Conservation (phyloP, 2,113 vertebrate genomes). For the Malurus melanocephalus region DNA sequence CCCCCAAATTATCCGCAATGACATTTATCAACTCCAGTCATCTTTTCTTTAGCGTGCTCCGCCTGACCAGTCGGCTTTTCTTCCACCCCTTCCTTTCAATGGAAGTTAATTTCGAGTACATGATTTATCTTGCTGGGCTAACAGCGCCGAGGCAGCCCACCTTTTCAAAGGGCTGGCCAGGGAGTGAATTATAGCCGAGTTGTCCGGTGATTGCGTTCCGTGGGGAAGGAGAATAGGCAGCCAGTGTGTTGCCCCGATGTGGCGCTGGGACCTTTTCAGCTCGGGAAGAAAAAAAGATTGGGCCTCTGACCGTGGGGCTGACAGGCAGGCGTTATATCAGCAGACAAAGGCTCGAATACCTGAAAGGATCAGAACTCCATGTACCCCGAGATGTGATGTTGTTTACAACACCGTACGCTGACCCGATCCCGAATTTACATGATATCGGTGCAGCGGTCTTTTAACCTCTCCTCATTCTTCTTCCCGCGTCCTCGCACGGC, state of each 20-base stretch:
- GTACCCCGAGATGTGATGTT: slow-evolving; percentile 64
- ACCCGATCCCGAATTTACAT: slow-evolving; percentile 66
- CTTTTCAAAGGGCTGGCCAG: slow-evolving; percentile 84
- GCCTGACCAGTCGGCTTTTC: slow-evolving; percentile 76
- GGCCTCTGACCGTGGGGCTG: slow-evolving; percentile 81
- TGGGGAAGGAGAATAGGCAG: slow-evolving; percentile 85
- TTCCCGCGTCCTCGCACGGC: not conserved
- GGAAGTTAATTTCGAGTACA: slow-evolving; percentile 89
- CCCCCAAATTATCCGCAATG: slow-evolving; percentile 83
- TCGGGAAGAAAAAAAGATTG: slow-evolving; percentile 80
- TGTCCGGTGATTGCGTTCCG: slow-evolving; percentile 93
- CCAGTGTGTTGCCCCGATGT: slow-evolving; percentile 79
- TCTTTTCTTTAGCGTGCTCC: slow-evolving; percentile 73
- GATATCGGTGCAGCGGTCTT: slow-evolving; percentile 39
- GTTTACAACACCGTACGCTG: slow-evolving; percentile 67
- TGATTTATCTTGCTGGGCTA: slow-evolving; percentile 86
- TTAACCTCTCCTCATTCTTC: slow-evolving; percentile 40
- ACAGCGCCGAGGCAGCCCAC: slow-evolving; percentile 79
- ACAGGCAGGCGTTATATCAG: slow-evolving; percentile 77
- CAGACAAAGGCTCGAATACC: slow-evolving; percentile 86
- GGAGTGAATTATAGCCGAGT: slow-evolving; percentile 87
- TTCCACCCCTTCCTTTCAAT: slow-evolving; percentile 82
- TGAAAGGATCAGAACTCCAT: slow-evolving; percentile 79
- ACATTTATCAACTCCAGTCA: slow-evolving; percentile 84
- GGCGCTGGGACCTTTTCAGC: slow-evolving; percentile 83